Conservation (phyloP, 1,140 invertebrate genomes). For the Drosophila tristis region DNA sequence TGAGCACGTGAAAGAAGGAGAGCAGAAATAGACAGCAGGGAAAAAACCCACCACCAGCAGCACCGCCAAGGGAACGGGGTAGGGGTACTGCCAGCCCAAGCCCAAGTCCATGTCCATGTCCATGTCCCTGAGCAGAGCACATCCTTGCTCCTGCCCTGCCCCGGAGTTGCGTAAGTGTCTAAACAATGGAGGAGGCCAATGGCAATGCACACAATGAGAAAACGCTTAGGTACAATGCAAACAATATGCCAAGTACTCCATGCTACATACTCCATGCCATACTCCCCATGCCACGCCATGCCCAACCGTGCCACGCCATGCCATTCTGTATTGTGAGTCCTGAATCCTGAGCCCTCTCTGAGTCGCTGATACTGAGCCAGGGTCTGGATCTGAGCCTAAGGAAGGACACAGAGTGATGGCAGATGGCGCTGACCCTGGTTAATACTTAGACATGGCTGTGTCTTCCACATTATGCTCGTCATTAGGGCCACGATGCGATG, state of each 20-base stretch:
- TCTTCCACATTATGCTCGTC: conserved; percentile 72
- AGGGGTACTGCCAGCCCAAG: neutral
- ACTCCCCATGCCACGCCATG: too few species aligned
- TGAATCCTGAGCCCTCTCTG: neutral
- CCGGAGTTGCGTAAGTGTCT: conserved; percentile 73
- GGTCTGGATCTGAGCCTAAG: conserved; percentile 32
- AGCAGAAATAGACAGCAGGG: neutral
- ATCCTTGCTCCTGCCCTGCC: conserved; percentile 14
- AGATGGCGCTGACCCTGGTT: conserved; percentile 52
- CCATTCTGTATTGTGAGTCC: neutral
- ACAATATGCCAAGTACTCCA: conserved; percentile 24
- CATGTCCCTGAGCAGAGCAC: too few species aligned
- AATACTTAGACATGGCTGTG: conserved; percentile 10
- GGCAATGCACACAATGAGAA: conserved; percentile 46
- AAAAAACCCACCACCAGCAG: neutral
- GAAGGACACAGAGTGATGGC: conserved; percentile 15
- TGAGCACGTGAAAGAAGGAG: neutral
- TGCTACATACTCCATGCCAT: conserved; percentile 2
- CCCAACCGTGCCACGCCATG: too few species aligned
- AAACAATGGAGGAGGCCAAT: conserved; percentile 66
- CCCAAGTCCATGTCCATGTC: neutral
- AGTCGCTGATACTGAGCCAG: neutral
- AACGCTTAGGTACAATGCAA: conserved; percentile 57
- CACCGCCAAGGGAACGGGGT: neutral
- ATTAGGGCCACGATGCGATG: conserved; percentile 32